A percentile compares a stretch with the other conserved stretches of the same genome.
Evolutionary conservation across 2,888 invertebrate genomes (phyloP).

Genomic region (Euplexia lucipara): DNA sequence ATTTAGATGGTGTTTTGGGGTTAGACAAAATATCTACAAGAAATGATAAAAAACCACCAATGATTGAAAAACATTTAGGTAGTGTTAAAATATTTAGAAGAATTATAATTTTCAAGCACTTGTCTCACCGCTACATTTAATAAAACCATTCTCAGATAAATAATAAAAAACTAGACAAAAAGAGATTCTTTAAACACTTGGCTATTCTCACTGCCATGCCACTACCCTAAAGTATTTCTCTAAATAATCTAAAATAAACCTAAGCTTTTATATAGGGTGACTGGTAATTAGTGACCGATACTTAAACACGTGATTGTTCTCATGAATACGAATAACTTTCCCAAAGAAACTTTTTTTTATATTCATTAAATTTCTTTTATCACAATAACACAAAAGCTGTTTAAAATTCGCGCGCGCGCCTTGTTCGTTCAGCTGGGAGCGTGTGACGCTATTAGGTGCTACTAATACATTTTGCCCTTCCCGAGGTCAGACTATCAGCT

Average conservation of each 20-base stretch:
- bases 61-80: constrained; percentile 4
- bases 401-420: too few relatives aligned
- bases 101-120: constrained; percentile 44
- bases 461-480: too few relatives aligned
- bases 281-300: too few relatives aligned
- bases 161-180: constrained; percentile 32
- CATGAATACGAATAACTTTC: too few relatives aligned
- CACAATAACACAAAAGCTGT: too few relatives aligned
- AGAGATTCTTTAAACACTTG: constrained; percentile 28
- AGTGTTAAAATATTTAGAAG: constrained; percentile 1
- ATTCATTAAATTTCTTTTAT: too few relatives aligned
- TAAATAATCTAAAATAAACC: constrained; percentile 9
- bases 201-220: constrained; percentile 18
- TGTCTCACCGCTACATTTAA: constrained; percentile 53
- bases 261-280: constrained; percentile 30
- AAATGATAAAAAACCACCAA: background rate
- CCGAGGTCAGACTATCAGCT: too few relatives aligned
- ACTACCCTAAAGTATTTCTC: background rate
- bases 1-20: too few relatives aligned
- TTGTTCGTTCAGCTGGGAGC: too few relatives aligned
- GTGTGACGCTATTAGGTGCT: too few relatives aligned
- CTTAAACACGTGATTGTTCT: too few relatives aligned
- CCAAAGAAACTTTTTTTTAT: too few relatives aligned
- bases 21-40: constrained; percentile 1
- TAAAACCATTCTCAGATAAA: constrained; percentile 22